Percentiles rank a stretch among this genome's conserved stretches.
These are phyloP conservation scores for Cerceris rybyensis DNA, from an alignment of 2,888 invertebrate genomes.

Conservation along the genomic window DNA sequence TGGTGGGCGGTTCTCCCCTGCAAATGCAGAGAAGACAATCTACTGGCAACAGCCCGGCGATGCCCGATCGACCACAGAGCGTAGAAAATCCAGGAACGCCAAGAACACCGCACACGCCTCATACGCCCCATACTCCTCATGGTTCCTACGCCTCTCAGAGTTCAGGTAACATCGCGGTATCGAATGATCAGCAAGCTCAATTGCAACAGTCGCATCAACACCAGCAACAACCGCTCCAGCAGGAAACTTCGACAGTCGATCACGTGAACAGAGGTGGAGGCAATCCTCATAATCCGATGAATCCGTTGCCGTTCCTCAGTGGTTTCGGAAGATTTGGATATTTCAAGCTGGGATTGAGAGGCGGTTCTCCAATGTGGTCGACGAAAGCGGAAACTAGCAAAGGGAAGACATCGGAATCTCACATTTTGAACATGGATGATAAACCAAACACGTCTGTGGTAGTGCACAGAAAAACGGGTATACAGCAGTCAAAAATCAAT, in stretches of 20 bases:
- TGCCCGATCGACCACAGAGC: slow-evolving; percentile 85
- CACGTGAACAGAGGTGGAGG: slow-evolving; percentile 80
- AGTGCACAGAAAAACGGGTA: slow-evolving; percentile 78
- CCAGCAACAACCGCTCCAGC: slow-evolving; percentile 70
- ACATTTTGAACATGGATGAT: slow-evolving; percentile 81
- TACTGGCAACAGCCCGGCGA: slow-evolving; percentile 83
- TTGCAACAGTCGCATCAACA: slow-evolving; percentile 73
- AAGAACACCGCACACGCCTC: slow-evolving; percentile 82
- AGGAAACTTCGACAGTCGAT: slow-evolving; percentile 65
- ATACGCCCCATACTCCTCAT: slow-evolving; percentile 76
- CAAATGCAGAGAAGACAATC: slow-evolving; percentile 83
- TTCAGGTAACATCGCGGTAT: slow-evolving; percentile 71
- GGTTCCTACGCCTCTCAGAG: slow-evolving; percentile 73
- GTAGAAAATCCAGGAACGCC: slow-evolving; percentile 85
- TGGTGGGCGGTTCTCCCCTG: slow-evolving; percentile 82
- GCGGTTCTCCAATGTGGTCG: slow-evolving; percentile 87
- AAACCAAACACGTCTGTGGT: slow-evolving; percentile 81
- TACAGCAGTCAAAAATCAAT: slow-evolving; percentile 81
- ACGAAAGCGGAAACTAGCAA: slow-evolving; percentile 81
- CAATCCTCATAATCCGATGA: slow-evolving; percentile 84
- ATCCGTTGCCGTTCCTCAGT: slow-evolving; percentile 85
- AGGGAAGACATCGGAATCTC: slow-evolving; percentile 78
- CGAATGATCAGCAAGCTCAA: slow-evolving; percentile 84
- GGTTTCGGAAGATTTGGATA: slow-evolving; percentile 85
- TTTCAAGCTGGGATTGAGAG: slow-evolving; percentile 85